Conservation (phyloP, 2,113 vertebrate species). For the Burhinus bistriatus region DNA sequence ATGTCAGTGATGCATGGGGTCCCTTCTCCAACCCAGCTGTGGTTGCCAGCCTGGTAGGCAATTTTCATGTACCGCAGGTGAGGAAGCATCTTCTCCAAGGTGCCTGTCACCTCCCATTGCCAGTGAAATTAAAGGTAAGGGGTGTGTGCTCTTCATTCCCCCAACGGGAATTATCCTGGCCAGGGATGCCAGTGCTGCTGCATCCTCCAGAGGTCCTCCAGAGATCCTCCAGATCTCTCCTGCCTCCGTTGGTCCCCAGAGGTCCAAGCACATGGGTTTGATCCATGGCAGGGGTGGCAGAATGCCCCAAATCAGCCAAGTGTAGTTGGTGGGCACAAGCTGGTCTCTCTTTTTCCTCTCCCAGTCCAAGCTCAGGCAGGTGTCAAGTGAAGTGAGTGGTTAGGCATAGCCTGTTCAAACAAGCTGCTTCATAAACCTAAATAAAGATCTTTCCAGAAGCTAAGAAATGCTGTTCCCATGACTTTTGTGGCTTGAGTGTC, state of each 20-base stretch:
- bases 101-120: background rate
- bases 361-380: background rate
- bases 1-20: fast-evolving
- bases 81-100: background rate
- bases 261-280: fast-evolving
- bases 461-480: background rate
- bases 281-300: background rate
- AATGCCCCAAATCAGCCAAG: background rate
- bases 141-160: background rate
- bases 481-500: background rate
- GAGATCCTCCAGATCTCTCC: background rate
- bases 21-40: background rate
- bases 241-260: background rate
- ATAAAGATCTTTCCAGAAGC: background rate
- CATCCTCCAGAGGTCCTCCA: background rate
- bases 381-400: background rate
- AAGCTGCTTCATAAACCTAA: background rate
- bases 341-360: background rate
- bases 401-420: background rate
- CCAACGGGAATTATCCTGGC: background rate
- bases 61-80: background rate
- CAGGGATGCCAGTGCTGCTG: background rate
- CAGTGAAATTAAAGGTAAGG: background rate
- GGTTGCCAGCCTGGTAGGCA: background rate
- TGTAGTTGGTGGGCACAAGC: background rate